A percentile compares a stretch with the other conserved stretches of the same genome.
phyloP scores from a whole-genome alignment of 2,797 vertebrate genomes.

The Siniperca undulata region DNA sequence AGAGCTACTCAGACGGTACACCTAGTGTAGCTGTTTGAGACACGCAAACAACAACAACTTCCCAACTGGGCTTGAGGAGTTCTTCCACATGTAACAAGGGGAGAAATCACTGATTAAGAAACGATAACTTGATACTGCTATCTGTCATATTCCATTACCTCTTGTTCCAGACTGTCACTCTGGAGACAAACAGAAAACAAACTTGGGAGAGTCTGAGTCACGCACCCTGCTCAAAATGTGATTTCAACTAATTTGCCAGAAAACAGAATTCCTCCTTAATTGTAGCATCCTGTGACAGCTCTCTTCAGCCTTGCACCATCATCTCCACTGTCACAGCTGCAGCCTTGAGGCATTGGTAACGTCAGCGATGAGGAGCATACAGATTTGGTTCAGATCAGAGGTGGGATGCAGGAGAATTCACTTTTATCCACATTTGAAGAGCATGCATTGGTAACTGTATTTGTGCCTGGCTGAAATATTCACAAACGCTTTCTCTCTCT shows the following conservation, averaged over 20 bases:
- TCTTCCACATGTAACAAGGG: conserved; percentile 22
- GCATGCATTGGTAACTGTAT: conserved; percentile 4
- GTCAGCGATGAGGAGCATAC: conserved; percentile 33
- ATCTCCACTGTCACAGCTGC: conserved; percentile 50
- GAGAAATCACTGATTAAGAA: conserved; percentile 24
- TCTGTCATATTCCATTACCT: conserved; percentile 21
- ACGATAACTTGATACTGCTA: conserved; percentile 10
- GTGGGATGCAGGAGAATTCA: conserved; percentile 34
- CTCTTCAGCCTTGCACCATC: conserved; percentile 63
- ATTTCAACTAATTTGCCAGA: conserved; percentile 56
- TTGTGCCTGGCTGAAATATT: conserved; percentile 12
- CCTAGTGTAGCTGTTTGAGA: conserved; percentile 25
- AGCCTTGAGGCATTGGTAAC: conserved; percentile 40
- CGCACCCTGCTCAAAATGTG: conserved; percentile 29
- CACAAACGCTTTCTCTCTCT: background rate
- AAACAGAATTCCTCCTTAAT: conserved; percentile 70
- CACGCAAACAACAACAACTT: conserved; percentile 38
- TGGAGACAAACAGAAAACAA: conserved; percentile 41
- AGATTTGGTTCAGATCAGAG: conserved; percentile 11
- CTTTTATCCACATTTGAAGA: conserved; percentile 24
- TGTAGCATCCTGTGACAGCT: conserved; percentile 71
- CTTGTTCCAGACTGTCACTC: conserved; percentile 33
- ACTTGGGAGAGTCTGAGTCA: conserved; percentile 45
- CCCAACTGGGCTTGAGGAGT: background rate
- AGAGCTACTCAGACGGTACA: conserved; percentile 34